Evolutionary conservation across 1,140 invertebrate genomes (phyloP), one percentile per base, ranked within the genome.

Genomic region (Lutraria rhynchaena): DNA sequence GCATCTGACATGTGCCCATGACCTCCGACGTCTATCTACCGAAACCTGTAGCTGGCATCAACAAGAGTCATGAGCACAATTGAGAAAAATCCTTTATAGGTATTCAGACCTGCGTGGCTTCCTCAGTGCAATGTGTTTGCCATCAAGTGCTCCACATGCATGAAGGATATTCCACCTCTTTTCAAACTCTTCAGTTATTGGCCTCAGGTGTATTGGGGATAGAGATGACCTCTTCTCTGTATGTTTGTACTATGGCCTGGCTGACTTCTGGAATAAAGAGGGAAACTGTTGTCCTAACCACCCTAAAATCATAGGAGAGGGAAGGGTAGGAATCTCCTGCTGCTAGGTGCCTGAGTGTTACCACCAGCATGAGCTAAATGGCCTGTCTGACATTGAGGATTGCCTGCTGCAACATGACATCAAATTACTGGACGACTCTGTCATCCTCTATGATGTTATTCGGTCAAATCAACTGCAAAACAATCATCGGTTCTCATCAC

Each of bases 141-240:
- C 73, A 49, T 78, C 81, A 17, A 78, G 31, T 22, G 81, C 75
- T 33, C 74, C 81, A 46, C 60, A 74, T 17, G 57, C 27, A 70
- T 78, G 81, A 77, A 74, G 81, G 65, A 78, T 35, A 41, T 83
- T 76, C 71, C 51, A 82, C 46, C 61, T 9, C 7, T 44, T 5
- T 29, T 51, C 46, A 29, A 83, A 69, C 7, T 31, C 41, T 33
- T 78, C 51, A 2, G 81, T 61, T 29, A 83, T 60, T 46, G 24
- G 17, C 81, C 60, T 70, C 61, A 49, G 81, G 81, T 41, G 61
- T 77, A n/a, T 22, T 77, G 24, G 81, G 81, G 44, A n/a, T 51
- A 44, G 27, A 13, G 4, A 35, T 81, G n/a, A 51, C 65, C 31
- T 31, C 65, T 3, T 41, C 81, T 51, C 58, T 76, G 81, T 69